phyloP scores from a whole-genome alignment of 2,797 vertebrate species.

The Tenualosa thibaudeaui region DNA sequence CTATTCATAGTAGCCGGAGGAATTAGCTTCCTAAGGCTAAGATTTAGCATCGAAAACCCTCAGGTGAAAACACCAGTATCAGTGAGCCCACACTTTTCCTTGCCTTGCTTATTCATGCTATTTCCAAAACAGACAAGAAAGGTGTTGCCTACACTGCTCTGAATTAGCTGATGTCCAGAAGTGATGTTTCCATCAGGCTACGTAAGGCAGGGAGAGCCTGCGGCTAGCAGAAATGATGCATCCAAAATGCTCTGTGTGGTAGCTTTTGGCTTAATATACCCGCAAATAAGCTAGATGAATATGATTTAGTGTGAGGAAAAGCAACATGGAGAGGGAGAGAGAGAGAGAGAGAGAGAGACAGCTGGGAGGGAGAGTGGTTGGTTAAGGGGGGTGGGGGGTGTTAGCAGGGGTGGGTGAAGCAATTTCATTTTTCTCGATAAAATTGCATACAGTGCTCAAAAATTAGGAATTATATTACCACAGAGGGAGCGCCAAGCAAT shows the following conservation, averaged over 20 bases:
- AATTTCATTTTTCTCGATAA: conserved; percentile 55
- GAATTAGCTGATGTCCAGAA: conserved; percentile 55
- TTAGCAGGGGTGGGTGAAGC: conserved; percentile 10
- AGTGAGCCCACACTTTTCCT: not conserved
- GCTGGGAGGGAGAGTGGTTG: not conserved
- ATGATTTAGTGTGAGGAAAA: conserved; percentile 46
- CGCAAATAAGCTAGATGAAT: conserved; percentile 56
- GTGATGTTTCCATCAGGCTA: conserved; percentile 46
- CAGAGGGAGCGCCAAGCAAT: conserved; percentile 34
- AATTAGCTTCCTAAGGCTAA: not conserved
- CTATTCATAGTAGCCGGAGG: not conserved
- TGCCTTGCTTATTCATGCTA: not conserved
- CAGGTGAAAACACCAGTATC: not conserved
- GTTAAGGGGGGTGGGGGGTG: not conserved
- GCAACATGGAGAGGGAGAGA: conserved; percentile 26
- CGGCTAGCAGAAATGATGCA: conserved; percentile 48
- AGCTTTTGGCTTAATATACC: conserved; percentile 49
- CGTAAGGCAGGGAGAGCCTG: conserved; percentile 33
- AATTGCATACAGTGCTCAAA: conserved; percentile 50
- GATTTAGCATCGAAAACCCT: not conserved
- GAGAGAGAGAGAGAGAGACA: conserved; percentile 14
- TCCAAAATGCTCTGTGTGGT: conserved; percentile 51
- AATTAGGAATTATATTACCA: conserved; percentile 50
- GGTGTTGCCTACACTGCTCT: conserved; percentile 20
- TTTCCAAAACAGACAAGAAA: not conserved